phyloP scores from a whole-genome alignment of 2,113 vertebrate genomes.

The Clarias batrachus region DNA sequence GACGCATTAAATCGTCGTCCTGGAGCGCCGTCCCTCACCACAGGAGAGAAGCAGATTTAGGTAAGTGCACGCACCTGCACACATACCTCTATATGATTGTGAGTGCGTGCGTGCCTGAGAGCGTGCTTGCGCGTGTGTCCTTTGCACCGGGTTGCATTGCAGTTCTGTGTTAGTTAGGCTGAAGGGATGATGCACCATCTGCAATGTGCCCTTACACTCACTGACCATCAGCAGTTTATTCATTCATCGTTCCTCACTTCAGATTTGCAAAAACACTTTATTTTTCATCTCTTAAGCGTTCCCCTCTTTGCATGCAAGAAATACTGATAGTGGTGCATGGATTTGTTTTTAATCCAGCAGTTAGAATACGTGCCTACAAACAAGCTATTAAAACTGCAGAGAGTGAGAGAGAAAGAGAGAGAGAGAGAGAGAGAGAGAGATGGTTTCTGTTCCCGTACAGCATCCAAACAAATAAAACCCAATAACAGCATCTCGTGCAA shows the following conservation, averaged over 20 bases:
- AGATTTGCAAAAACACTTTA: background rate
- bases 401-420: constrained; percentile 42
- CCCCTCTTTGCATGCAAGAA: background rate
- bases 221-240: constrained; percentile 18
- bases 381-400: constrained; percentile 57
- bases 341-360: constrained; percentile 11
- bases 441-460: constrained; percentile 44
- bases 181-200: constrained; percentile 63
- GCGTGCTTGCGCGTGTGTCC: background rate
- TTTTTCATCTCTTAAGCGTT: background rate
- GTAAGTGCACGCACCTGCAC: constrained; percentile 60
- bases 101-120: background rate
- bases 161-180: constrained; percentile 57
- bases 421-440: constrained; percentile 41
- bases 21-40: constrained; percentile 67
- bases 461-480: background rate
- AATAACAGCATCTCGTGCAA: background rate
- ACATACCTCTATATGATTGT: background rate
- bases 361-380: constrained; percentile 6
- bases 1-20: constrained; percentile 69
- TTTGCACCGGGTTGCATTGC: constrained; percentile 36
- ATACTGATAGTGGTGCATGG: background rate
- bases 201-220: constrained; percentile 12
- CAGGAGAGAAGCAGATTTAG: constrained; percentile 76
- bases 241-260: background rate